Evolutionary conservation across 2,888 invertebrate genomes (phyloP).

Genomic region (Criorhina ranunculi): DNA sequence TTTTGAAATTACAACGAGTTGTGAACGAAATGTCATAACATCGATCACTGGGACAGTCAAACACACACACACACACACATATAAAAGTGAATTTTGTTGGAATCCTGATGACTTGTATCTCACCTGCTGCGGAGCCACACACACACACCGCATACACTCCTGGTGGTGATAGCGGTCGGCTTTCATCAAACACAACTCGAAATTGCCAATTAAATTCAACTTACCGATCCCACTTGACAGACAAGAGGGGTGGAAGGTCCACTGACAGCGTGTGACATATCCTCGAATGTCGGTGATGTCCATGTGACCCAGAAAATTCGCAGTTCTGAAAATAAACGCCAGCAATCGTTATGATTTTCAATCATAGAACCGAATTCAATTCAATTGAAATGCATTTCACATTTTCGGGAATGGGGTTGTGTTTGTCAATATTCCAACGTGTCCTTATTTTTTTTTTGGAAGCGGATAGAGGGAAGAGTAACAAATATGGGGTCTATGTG

Average conservation of each 20-base stretch:
- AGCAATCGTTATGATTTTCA: slow-evolving; percentile 72
- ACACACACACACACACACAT: slow-evolving; percentile 7
- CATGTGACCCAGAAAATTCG: slow-evolving; percentile 56
- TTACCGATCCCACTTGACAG: slow-evolving; percentile 54
- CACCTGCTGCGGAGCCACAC: slow-evolving; percentile 16
- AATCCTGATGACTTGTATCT: slow-evolving; percentile 39
- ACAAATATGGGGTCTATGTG: slow-evolving; percentile 34
- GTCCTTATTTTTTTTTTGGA: slow-evolving; percentile 14
- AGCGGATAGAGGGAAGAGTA: neutral
- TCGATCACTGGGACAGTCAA: neutral
- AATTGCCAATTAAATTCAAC: slow-evolving; percentile 73
- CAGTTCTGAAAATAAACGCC: slow-evolving; percentile 65
- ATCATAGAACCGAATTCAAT: slow-evolving; percentile 67
- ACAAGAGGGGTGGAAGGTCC: slow-evolving; percentile 15
- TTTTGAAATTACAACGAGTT: slow-evolving; percentile 34
- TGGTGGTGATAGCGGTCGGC: slow-evolving; percentile 22
- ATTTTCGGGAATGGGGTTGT: neutral
- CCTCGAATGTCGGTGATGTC: slow-evolving; percentile 49
- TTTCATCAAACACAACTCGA: slow-evolving; percentile 53
- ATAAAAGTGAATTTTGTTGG: slow-evolving; percentile 52
- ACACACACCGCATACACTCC: neutral
- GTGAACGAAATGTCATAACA: slow-evolving; percentile 34
- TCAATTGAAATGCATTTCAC: slow-evolving; percentile 55
- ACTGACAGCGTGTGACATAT: slow-evolving; percentile 26
- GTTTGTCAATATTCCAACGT: slow-evolving; percentile 12